Base-by-base conservation (phyloP, 2,888 invertebrate genomes). In the Melanophora roralis region DNA sequence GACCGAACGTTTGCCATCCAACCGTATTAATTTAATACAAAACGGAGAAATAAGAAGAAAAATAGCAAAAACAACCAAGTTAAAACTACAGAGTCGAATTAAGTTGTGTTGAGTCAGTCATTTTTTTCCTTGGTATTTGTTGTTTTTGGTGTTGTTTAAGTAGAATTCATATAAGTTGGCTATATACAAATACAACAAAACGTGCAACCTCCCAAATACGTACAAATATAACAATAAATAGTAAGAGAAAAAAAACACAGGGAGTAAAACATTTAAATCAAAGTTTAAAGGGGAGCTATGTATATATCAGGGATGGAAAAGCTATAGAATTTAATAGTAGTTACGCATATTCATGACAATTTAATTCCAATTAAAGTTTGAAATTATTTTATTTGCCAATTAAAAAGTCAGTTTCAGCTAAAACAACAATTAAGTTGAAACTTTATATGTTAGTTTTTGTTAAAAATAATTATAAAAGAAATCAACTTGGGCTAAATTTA, bases 11-110 rank as follows among this genome's bases (percentile, higher is more conserved):
- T 75, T 57, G 65, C n/a, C 65, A 49, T 21, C 73, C 65, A 74
- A 57, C 65, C 65, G 59, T 43, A 72, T 27, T 55, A 67, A 65
- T 43, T 51, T 34, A 59, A 67, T 57, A 59, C 21, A 74, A 59
- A 36, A 34, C 3, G 16, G 32, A 47, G 21, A 68, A 6, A 14
- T 0, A 7, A 68, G 23, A 62, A 53, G 51, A 53, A 3, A 27
- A 27, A 27, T n/a, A 72, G 32, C 45, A 73, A 64, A 32, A 73
- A 55, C 64, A 47, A 57, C 64, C 45, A 65, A 55, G 57, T 73
- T 38, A 62, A 12, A 72, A 72, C 49, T 51, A 64, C 14, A 47
- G 45, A 68, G 67, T 67, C 38, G 53, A 45, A 21, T 68, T 34
- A 32, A 36, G 32, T 67, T 32, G 51, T 51, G 40, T 67, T 67